Evolutionary conservation across 1,140 invertebrate species (phyloP).

Genomic region (Solenopsis fugax): DNA sequence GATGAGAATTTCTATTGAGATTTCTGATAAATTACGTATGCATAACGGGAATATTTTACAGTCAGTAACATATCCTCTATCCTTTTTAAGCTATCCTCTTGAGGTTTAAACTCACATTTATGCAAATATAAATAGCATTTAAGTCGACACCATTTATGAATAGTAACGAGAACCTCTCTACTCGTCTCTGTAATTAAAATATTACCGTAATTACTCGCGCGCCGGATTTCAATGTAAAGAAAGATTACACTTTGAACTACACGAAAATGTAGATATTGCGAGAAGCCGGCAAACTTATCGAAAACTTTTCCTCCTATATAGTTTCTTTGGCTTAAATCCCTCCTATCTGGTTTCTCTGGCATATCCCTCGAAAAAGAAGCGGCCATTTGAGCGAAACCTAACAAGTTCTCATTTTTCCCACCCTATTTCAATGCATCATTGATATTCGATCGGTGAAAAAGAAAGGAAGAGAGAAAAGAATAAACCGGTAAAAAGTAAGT

Average conservation of each 20-base stretch:
- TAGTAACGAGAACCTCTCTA: conserved; percentile 26
- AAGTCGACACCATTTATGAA: conserved; percentile 30
- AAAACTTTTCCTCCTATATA: conserved; percentile 60
- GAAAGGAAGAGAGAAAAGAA: background rate
- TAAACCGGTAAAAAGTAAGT: background rate
- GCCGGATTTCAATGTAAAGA: background rate
- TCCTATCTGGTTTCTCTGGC: too few relatives aligned
- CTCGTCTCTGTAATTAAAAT: conserved; percentile 47
- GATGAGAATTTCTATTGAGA: background rate
- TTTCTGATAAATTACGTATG: background rate
- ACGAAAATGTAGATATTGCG: conserved; percentile 8
- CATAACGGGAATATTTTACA: conserved; percentile 24
- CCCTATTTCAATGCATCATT: background rate
- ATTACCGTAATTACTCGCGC: conserved; percentile 37
- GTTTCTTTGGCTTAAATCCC: conserved; percentile 2
- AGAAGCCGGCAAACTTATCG: conserved; percentile 58
- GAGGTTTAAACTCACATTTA: conserved; percentile 41
- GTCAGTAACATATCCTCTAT: background rate
- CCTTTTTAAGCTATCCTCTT: conserved; percentile 1
- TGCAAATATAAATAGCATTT: conserved; percentile 52
- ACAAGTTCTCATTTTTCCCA: background rate
- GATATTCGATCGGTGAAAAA: background rate
- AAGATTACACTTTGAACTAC: conserved; percentile 32
- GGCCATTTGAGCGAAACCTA: conserved; percentile 29
- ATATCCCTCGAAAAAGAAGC: conserved; percentile 7